Base-by-base conservation (phyloP, 2,888 invertebrate genomes). In the Hirtodrosophila confusa region DNA sequence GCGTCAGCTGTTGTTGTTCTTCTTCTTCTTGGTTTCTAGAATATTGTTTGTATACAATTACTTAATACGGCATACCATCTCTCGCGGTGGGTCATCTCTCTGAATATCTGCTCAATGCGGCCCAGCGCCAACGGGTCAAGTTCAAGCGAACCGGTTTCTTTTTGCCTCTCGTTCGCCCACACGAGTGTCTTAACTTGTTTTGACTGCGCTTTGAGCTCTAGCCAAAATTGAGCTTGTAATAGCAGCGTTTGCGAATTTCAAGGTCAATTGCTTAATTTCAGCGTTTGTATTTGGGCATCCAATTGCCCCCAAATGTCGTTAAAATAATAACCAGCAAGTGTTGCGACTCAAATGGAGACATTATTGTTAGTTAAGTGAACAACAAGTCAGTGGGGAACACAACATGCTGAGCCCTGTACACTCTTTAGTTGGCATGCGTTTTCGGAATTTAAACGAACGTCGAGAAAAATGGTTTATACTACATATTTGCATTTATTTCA, bases 31-130 rank as follows among this genome's bases (percentile, higher is more conserved):
- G 41, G n/a, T 8, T 60, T 57, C 47, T 54, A 75, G 75, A 79
- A 79, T 40, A 47, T 70, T 79, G 75, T 78, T 78, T 78, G 69
- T 70, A 79, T 75, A 75, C 75, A 79, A 66, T 58, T 73, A 47
- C 35, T 49, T 55, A 69, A 78, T 60, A 39, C 55, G 62, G 69
- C 62, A 68, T 68, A 41, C 29, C 17, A 57, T 56, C 78, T 62
- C 57, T 69, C 58, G 40, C 8, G 24, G n/a, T 35, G 29, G 27
- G 1, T 23, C 5, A 10, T 10, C 39, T 11, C 9, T 45, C 36
- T 51, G 36, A 70, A 72, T 60, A 29, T 12, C 10, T 35, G 40
- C 12, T 10, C 7, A 50, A 53, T 51, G 35, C 29, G 12, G 3
- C 40, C 24, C 45, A 11, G n/a, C 17, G 49, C 47, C 55, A 58